Evolutionary conservation across 2,888 invertebrate genomes (phyloP), one percentile per base, ranked within the genome.

Genomic region (Heterodera filipjevi): DNA sequence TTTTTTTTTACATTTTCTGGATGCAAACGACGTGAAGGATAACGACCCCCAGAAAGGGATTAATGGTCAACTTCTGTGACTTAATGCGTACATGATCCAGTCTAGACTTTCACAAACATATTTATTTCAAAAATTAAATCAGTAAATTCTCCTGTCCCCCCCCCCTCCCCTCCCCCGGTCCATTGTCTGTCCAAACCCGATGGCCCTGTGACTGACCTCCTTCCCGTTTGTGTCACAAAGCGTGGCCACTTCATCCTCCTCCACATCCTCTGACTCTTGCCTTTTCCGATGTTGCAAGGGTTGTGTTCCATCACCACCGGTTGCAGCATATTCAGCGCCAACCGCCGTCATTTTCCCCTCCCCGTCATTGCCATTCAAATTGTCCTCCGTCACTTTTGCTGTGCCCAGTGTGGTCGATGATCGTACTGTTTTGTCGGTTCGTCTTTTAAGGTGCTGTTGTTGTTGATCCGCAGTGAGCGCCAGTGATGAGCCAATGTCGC

Each of bases 401-500:
- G 46, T 49, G 46, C 46, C 46, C 66, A 30, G 6, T 2, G 19
- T 16, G 16, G 32, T 3, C 66, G 32, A 2, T 10, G 49, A 27
- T 75, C 30, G 39, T 6, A 39, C 10, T 39, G 39, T 10, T 39
- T 39, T 46, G 33, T 33, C 66, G 66, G 66, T 53, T n/a, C 66
- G 2, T 22, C n/a, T 71, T 16, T 27, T 27, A n/a, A n/a, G n/a
- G n/a, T n/a, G n/a, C n/a, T 71, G 27, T 44, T 46, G 30, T 70
- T 33, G 39, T 14, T 68, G 33, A 30, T n/a, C 22, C 5, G 33
- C 12, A n/a, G n/a, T 35, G 22, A 1, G 16, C 14, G 33, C 22
- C 46, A 39, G 71, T 27, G 33, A 8, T 27, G 35, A 14, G 59
- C 74, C 66, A 30, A 83, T 82, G 44, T 83, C 68, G 3, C 76